Percentiles rank a stretch among this genome's conserved stretches.
Conservation (phyloP, 1,140 invertebrate genomes). For the Temnothorax curvispinosus region DNA sequence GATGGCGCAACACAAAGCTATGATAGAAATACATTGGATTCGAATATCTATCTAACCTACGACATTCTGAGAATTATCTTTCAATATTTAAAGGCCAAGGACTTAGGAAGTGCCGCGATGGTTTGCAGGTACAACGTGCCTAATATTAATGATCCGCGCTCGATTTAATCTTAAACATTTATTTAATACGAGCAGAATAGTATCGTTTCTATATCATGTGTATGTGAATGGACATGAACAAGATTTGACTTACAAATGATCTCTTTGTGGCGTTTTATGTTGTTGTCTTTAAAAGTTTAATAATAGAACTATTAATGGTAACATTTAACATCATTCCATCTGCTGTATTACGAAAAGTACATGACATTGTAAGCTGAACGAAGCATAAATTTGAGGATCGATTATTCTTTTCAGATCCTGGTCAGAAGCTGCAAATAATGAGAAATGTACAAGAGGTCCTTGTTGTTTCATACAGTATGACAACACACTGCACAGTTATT, state of each 20-base stretch:
- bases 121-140: constrained; percentile 79
- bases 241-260: not conserved
- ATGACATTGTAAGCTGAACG: not conserved
- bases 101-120: constrained; percentile 73
- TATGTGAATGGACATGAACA: not conserved
- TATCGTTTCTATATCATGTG: too few species aligned
- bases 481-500: too few species aligned
- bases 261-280: constrained; percentile 3
- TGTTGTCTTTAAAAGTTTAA: not conserved
- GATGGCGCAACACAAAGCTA: not conserved
- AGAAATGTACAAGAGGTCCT: constrained; percentile 60
- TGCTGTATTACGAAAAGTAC: not conserved
- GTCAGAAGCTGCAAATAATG: constrained; percentile 76
- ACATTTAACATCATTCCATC: not conserved
- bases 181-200: not conserved
- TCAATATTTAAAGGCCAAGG: constrained; percentile 76
- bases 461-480: too few species aligned
- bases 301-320: not conserved
- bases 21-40: not conserved
- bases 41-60: constrained; percentile 73
- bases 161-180: not conserved
- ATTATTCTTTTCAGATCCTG: constrained; percentile 74
- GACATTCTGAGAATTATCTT: constrained; percentile 81
- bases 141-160: not conserved
- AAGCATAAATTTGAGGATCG: not conserved